Conservation (phyloP, 2,113 vertebrate species). For the Cardinalis cardinalis region DNA sequence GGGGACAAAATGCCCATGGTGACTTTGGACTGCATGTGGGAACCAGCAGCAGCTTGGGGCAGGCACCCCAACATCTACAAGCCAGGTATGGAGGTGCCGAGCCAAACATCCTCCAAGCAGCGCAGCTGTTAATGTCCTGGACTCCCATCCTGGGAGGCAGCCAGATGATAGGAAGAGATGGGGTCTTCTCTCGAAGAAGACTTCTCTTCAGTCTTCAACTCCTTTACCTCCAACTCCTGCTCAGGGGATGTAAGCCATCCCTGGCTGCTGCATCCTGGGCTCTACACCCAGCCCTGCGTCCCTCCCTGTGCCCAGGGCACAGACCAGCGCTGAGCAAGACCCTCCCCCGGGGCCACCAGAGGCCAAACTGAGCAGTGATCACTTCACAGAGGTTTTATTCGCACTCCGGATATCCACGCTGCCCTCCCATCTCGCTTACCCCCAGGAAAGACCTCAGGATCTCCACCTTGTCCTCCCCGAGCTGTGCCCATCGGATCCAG, state of each 20-base stretch:
- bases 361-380: not conserved
- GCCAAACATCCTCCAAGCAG: not conserved
- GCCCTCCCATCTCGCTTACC: not conserved
- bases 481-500: not conserved
- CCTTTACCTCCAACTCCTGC: not conserved
- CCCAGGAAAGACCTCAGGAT: not conserved
- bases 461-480: not conserved
- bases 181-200: not conserved
- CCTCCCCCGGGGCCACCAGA: not conserved
- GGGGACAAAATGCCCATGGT: not conserved
- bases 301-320: not conserved
- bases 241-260: not conserved
- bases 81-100: accelerated
- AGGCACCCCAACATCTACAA: not conserved
- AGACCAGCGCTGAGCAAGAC: accelerated
- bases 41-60: not conserved
- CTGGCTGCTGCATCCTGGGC: not conserved
- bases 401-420: not conserved
- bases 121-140: not conserved
- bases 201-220: not conserved
- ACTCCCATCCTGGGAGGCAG: not conserved
- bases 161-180: not conserved
- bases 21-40: not conserved
- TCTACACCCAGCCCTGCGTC: not conserved
- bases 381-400: conserved; percentile 55